Evolutionary conservation across 2,888 invertebrate species (phyloP).

Genomic region (Mythimna ferrago): DNA sequence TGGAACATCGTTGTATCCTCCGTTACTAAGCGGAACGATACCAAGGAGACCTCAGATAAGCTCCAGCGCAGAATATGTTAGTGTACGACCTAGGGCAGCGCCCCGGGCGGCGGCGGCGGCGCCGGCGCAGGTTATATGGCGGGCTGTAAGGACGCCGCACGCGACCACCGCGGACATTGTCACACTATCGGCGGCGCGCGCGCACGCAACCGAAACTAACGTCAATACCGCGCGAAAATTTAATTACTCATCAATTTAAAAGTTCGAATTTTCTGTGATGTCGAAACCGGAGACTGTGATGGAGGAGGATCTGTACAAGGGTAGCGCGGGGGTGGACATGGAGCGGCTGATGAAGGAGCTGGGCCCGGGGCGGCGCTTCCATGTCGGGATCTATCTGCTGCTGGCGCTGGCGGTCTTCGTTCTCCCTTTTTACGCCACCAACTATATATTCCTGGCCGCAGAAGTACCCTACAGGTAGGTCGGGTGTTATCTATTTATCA

Average conservation of each 20-base stretch:
- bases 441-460: constrained; percentile 84
- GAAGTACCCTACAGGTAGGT: constrained; percentile 83
- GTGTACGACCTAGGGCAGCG: constrained; percentile 31
- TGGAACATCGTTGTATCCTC: not conserved
- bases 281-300: constrained; percentile 49
- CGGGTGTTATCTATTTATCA: not conserved
- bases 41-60: not conserved
- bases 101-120: constrained; percentile 2
- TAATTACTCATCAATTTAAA: constrained; percentile 1
- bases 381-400: constrained; percentile 77
- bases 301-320: constrained; percentile 31
- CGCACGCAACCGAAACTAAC: constrained; percentile 26
- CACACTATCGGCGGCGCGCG: constrained; percentile 36
- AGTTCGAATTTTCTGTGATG: constrained; percentile 47
- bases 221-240: not conserved
- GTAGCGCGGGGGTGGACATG: constrained; percentile 72
- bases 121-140: constrained; percentile 27
- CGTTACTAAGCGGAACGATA: constrained; percentile 11
- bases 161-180: constrained; percentile 31
- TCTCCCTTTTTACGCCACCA: constrained; percentile 78
- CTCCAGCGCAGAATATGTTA: constrained; percentile 28
- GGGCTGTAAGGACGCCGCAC: constrained; percentile 14
- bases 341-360: constrained; percentile 83
- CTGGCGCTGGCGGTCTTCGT: constrained; percentile 73
- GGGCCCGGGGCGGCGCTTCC: constrained; percentile 82